phyloP scores from a whole-genome alignment of 2,797 vertebrate genomes.

The Phoebastria nigripes region DNA sequence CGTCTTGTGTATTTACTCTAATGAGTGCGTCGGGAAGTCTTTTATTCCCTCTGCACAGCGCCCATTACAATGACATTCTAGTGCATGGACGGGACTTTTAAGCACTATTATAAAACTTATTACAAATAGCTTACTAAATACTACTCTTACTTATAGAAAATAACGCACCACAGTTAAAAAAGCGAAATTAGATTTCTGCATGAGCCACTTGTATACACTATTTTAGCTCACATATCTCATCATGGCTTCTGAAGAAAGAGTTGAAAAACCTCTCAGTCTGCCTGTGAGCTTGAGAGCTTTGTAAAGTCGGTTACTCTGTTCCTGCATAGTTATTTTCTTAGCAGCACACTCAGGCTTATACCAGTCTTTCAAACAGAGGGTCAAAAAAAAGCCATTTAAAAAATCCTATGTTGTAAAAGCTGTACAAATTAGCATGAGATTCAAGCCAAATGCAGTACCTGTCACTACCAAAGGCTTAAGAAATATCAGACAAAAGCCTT shows the following conservation, averaged over 20 bases:
- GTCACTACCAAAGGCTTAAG: not conserved
- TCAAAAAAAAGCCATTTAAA: not conserved
- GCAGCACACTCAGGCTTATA: not conserved
- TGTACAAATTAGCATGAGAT: not conserved
- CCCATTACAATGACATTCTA: not conserved
- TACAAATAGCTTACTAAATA: not conserved
- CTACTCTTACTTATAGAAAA: not conserved
- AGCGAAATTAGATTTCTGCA: not conserved
- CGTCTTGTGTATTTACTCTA: not conserved
- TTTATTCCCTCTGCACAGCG: not conserved
- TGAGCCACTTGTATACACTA: not conserved
- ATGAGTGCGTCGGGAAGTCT: not conserved
- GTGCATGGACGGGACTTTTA: fast-evolving
- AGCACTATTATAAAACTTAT: not conserved
- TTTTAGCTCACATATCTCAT: not conserved
- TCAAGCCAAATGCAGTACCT: not conserved
- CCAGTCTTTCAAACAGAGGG: not conserved
- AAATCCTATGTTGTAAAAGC: not conserved
- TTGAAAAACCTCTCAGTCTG: not conserved
- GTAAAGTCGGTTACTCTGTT: not conserved
- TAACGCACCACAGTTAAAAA: not conserved
- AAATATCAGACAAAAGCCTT: not conserved
- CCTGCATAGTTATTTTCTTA: not conserved
- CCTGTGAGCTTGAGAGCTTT: not conserved
- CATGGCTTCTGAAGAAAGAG: not conserved